Percentiles rank a stretch among this genome's conserved stretches.
phyloP scores from a whole-genome alignment of 2,113 vertebrate genomes.

The Cariama cristata region DNA sequence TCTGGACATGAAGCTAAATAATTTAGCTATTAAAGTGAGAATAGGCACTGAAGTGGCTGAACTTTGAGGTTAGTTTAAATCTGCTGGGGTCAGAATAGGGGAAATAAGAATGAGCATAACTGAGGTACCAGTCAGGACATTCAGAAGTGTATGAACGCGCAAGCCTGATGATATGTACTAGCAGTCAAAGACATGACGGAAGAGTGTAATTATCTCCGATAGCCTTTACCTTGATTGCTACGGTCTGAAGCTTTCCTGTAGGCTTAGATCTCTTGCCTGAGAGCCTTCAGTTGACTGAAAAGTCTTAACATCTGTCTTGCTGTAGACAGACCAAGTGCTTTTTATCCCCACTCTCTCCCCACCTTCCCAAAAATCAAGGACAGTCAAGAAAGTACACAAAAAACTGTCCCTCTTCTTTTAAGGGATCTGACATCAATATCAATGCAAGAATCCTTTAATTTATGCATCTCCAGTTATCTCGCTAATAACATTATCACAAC shows the following conservation, averaged over 20 bases:
- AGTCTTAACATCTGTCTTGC: background rate
- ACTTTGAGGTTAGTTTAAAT: background rate
- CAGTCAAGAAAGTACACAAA: background rate
- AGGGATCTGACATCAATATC: background rate
- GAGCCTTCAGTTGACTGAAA: background rate
- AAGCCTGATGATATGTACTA: background rate
- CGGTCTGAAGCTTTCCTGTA: background rate
- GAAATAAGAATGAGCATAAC: background rate
- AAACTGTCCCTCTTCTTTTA: background rate
- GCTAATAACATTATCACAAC: background rate
- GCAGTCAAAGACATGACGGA: rapidly evolving
- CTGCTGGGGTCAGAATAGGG: background rate
- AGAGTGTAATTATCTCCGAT: background rate
- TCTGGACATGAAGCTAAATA: background rate
- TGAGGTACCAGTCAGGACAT: background rate
- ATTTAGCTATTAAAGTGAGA: background rate
- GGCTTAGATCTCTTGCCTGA: background rate
- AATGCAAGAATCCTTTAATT: background rate
- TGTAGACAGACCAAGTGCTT: background rate
- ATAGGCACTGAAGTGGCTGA: background rate
- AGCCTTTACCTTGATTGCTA: background rate
- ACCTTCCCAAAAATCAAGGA: background rate
- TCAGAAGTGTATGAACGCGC: background rate
- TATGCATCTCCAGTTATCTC: background rate
- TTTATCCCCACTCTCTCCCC: background rate